Evolutionary conservation across 2,113 vertebrate genomes (phyloP), one percentile per base, ranked within the genome.

Genomic region (Semnopithecus entellus): DNA sequence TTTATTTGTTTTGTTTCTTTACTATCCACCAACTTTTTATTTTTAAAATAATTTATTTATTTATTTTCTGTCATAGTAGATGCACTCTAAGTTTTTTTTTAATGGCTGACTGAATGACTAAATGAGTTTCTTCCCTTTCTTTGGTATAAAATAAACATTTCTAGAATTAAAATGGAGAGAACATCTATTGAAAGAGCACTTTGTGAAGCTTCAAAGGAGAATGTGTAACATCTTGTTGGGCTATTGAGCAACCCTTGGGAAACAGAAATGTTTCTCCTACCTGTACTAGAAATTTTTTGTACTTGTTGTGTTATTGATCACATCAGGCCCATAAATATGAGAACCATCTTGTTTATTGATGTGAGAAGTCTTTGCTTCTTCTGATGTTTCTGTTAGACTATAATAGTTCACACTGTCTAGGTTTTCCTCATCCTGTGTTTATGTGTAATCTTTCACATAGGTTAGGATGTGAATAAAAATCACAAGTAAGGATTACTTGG

Each of bases 91-190:
- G 35, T 43, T 55, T 48, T 93, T 64, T 45, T 84, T 87, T 8
- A 94, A 80, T 84, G 16, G 5, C 10, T 79, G 1, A 68, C 5
- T 84, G 18, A 81, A 40, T 95, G 6, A 43, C 5, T 43, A 40
- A 78, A 35, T 81, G 4, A 5, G 73, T 68, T 7, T 72, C 61
- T 85, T 16, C 1, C 3, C 4, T 89, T 9, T 79, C 17, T 90
- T 94, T 86, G 35, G 85, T 89, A 20, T 6, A 88, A 94, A 91
- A 25, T 18, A 93, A 68, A 13, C 25, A 82, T 79, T 89, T 87
- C n/a, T 80, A 87, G 90, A 96, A 76, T 85, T 85, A 50, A 96
- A 94, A 89, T 72, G 23, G 20, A 48, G 16, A 91, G 94, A 92
- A 72, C 68, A 13, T 80, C 87, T 90, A 57, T 78, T 94, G 38